A percentile compares a stretch with the other conserved stretches of the same genome.
These are phyloP conservation scores for Apotomis turbidana DNA, from an alignment of 2,888 invertebrate species.

Conservation along the genomic window DNA sequence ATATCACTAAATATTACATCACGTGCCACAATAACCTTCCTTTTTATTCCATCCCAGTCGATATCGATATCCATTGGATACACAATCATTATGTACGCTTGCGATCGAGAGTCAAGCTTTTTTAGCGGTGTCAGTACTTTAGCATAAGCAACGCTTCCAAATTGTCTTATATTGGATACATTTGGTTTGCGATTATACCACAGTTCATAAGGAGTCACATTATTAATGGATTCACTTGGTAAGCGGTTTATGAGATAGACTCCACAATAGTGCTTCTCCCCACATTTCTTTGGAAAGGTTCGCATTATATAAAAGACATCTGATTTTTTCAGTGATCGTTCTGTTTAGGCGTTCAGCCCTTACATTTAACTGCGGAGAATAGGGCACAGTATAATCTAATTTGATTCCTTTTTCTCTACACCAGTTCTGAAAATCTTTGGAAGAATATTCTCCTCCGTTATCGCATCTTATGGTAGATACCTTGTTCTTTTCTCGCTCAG, in stretches of 20 bases:
- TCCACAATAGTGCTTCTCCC: constrained; percentile 15
- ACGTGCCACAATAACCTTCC: constrained; percentile 3
- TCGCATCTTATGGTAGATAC: neutral
- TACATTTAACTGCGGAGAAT: neutral
- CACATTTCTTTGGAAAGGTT: constrained; percentile 1
- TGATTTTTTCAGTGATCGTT: neutral
- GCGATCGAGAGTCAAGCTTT: constrained; percentile 1
- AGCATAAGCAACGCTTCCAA: neutral
- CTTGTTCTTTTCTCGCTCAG: constrained; percentile 6
- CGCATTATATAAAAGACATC: neutral
- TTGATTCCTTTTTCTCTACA: neutral
- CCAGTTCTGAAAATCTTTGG: constrained; percentile 1
- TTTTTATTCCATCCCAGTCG: constrained; percentile 1
- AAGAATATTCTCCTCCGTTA: constrained; percentile 1
- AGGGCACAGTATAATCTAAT: neutral
- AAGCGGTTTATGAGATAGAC: constrained; percentile 6
- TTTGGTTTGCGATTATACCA: constrained; percentile 1
- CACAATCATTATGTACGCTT: constrained; percentile 1
- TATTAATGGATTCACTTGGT: constrained; percentile 8
- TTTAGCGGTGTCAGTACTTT: neutral
- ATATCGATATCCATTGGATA: constrained; percentile 1
- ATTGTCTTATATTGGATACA: neutral
- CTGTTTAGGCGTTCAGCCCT: neutral
- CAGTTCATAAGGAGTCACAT: constrained; percentile 2
- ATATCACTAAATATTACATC: constrained; percentile 1